Evolutionary conservation across 1,140 invertebrate species (phyloP), one percentile per base, ranked within the genome.

Genomic region (Cydia fagiglandana): DNA sequence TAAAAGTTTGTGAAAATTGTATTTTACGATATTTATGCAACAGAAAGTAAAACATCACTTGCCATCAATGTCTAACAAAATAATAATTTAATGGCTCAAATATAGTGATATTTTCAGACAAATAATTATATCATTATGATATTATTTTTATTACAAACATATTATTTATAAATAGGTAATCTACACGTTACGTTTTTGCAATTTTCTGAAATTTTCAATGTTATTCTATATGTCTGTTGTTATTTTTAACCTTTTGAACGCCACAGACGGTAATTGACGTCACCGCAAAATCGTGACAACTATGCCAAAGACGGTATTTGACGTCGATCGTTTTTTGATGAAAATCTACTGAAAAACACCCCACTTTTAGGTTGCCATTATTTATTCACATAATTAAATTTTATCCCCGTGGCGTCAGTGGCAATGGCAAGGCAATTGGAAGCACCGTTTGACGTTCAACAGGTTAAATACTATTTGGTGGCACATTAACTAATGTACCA

Each of bases 21-120:
- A 73, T 74, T 56, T 45, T 34, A 41, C 30, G 10, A 50, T 41
- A 38, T 80, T 77, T 45, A 47, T 78, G 64, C 64, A 53, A 76
- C 30, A 78, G 77, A 74, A 77, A 75, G 61, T 78, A 76, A 61
- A 20, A 77, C 75, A 80, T 80, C 78, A 83, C 79, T 77, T 81
- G 78, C 77, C 76, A 79, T 47, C 53, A 6, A 74, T 77, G 15
- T 70, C 7, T 68, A 28, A 70, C 15, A 15, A 34, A 34, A 68
- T 34, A 15, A 34, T 30, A 66, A n/a, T 66, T 70, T 17, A 70
- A 80, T 66, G 78, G 80, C 82, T 83, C 80, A 81, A 83, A 79
- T 38, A 10, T 38, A 70, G 34, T 70, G 66, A 70, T 70, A 41
- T 70, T 70, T 41, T 38, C 0, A 70, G n/a, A 53, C 12, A 53